Evolutionary conservation across 2,113 vertebrate genomes (phyloP), one percentile per base, ranked within the genome.

Genomic region (Megaleporinus macrocephalus): DNA sequence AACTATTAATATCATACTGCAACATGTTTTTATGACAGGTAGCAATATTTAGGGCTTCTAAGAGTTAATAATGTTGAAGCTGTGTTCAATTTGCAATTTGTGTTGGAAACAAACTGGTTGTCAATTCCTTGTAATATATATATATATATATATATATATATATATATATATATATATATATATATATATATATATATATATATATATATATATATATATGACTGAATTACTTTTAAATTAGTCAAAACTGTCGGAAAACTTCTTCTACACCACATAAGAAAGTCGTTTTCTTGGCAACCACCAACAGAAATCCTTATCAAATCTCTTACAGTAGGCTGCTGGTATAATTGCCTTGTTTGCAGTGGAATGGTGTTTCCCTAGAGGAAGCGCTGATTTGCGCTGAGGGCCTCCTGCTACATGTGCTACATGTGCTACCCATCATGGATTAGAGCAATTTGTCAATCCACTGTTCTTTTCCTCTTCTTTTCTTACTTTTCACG

Each of bases 281-380:
- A 89, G 76, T 86, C 44, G 89, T 87, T 84, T 90, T 57, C 83
- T 89, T 90, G 89, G 87, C 85, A 86, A 14, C 1, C 16, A 22
- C 44, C 72, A 80, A 89, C 68, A 85, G 81, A 82, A 70, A 57
- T 14, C 82, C 84, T 87, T 91, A 92, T 92, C 88, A 86, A 44
- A 75, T 88, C 78, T 68, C 81, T 76, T 87, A 53, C 62, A 80
- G 85, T 78, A 83, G 78, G n/a, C 86, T 65, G 62, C 79, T 49
- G 73, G 27, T 66, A 84, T 88, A 91, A 89, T 87, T 82, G 81
- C 79, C 82, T 83, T 84, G 80, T 88, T 91, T 93, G 49, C 76
- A 68, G 47, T 84, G 71, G 79, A 86, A 80, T 11, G 68, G 61
- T 63, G n/a, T 76, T 83, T 83, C 82, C 77, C 87, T 47, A 24